phyloP scores from a whole-genome alignment of 2,888 invertebrate species.

The Punctoribates punctum region DNA sequence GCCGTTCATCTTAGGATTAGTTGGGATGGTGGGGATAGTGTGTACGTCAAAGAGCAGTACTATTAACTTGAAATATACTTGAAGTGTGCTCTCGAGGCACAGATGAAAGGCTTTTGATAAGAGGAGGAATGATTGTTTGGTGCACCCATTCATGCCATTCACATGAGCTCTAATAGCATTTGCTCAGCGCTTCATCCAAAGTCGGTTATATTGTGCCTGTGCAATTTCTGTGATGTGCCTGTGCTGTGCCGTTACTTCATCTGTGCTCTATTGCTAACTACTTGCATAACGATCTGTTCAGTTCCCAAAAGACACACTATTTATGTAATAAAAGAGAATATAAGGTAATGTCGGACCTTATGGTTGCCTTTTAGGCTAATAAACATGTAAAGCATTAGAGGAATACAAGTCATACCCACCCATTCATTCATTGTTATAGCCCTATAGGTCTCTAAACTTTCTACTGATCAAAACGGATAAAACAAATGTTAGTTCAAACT shows the following conservation, averaged over 20 bases:
- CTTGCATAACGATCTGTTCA: conserved; percentile 24
- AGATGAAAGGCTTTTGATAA: conserved; percentile 32
- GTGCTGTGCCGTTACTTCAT: not conserved
- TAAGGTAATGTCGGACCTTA: conserved; percentile 34
- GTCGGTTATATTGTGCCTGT: not conserved
- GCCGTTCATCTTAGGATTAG: conserved; percentile 27
- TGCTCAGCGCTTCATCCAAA: conserved; percentile 2
- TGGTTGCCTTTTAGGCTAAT: conserved; percentile 34
- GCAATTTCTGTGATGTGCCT: not conserved
- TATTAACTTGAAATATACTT: conserved; percentile 37
- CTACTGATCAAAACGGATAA: conserved; percentile 4
- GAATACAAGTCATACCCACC: conserved; percentile 28
- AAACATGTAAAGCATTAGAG: conserved; percentile 34
- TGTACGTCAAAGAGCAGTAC: not conserved
- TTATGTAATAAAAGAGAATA: conserved; percentile 30
- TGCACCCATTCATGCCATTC: conserved; percentile 36
- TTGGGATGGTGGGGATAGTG: not conserved
- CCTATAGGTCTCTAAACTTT: conserved; percentile 13
- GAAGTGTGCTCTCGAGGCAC: conserved; percentile 30
- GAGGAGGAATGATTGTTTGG: conserved; percentile 32
- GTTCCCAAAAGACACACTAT: conserved; percentile 25
- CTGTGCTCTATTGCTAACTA: not conserved
- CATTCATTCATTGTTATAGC: conserved; percentile 24
- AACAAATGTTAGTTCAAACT: conserved; percentile 25
- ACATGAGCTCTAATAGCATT: conserved; percentile 34